Evolutionary conservation across 2,797 vertebrate species (phyloP), one percentile per base, ranked within the genome.

Genomic region (Coendou prehensilis): DNA sequence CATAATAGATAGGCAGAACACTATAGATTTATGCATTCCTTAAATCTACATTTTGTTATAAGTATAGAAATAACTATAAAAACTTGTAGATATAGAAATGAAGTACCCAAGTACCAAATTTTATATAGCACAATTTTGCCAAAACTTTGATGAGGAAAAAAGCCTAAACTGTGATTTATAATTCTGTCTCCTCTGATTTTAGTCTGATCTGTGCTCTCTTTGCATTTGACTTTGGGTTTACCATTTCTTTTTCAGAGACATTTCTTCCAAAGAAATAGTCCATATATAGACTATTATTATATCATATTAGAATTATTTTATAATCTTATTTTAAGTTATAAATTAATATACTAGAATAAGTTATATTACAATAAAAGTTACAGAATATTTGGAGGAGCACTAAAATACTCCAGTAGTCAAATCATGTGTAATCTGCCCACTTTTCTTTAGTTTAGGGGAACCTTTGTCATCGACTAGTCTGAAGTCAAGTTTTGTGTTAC

Each of bases 11-110:
- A 61, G 52, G 6, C 3, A 61, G 14, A 69, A 69, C 64, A 69
- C n/a, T 30, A 47, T 61, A 88, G 41, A 84, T 52, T 88, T 84
- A 64, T 47, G 30, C 15, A 71, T 89, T 76, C 18, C 52, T 87
- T 87, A 81, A 97, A 33, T 75, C 47, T 71, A 69, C 13, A 30
- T 89, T 92, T 95, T 93, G 26, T 52, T 76, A 59, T 57, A 78
- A 95, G 64, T 2, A 18, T 52, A 67, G 67, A 91, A 41, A 75
- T 47, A 87, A 81, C 41, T 33, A 28, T 41, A 67, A 71, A 92
- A 57, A 57, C 75, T 23, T 67, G 22, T 87, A 71, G 33, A 54
- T 26, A 13, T 1, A 45, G 63, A 84, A 95, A 23, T 73, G 45
- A 75, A 73, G 22, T 71, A 9, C 6, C 37, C 73, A 85, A 61